Conservation (phyloP, 2,797 vertebrate species). For the Erpetoichthys calabaricus region DNA sequence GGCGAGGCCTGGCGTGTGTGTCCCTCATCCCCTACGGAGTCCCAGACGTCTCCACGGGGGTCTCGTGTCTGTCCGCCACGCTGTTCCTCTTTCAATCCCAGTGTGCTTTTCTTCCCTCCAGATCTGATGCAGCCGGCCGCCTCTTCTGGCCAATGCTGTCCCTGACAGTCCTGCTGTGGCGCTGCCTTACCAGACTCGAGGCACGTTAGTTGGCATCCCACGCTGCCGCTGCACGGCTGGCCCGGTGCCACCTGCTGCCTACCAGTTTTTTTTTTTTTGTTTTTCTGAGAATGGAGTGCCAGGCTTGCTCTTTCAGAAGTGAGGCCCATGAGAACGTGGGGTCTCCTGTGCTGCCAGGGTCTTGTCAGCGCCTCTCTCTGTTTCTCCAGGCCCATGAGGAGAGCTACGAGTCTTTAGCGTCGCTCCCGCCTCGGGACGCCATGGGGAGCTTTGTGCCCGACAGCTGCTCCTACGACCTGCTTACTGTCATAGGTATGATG, state of each 20-base stretch:
- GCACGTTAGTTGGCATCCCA: too few species aligned
- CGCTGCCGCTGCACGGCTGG: too few species aligned
- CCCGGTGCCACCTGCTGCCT: rapidly evolving
- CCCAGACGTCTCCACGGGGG: too few species aligned
- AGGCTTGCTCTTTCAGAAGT: too few species aligned
- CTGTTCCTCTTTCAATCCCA: too few species aligned
- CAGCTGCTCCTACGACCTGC: constrained; percentile 74
- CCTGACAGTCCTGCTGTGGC: neutral
- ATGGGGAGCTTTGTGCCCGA: constrained; percentile 87
- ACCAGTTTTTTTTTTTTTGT: constrained; percentile 17
- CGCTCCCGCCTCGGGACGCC: constrained; percentile 62
- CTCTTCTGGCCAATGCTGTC: neutral
- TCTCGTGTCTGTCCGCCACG: too few species aligned
- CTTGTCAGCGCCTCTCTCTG: constrained; percentile 9
- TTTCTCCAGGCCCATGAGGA: constrained; percentile 76
- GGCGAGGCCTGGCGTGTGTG: too few species aligned
- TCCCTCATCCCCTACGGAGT: too few species aligned
- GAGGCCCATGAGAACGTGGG: too few species aligned
- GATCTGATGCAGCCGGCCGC: too few species aligned
- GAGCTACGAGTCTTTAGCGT: constrained; percentile 78
- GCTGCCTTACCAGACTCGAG: neutral
- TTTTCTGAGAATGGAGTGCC: constrained; percentile 5
- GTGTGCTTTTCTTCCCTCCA: too few species aligned
- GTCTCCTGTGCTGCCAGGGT: too few species aligned
- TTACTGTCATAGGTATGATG: constrained; percentile 66